These are phyloP conservation scores for Pantherophis alleghaniensis DNA, from an alignment of 2,797 vertebrate species.

Conservation along the genomic window DNA sequence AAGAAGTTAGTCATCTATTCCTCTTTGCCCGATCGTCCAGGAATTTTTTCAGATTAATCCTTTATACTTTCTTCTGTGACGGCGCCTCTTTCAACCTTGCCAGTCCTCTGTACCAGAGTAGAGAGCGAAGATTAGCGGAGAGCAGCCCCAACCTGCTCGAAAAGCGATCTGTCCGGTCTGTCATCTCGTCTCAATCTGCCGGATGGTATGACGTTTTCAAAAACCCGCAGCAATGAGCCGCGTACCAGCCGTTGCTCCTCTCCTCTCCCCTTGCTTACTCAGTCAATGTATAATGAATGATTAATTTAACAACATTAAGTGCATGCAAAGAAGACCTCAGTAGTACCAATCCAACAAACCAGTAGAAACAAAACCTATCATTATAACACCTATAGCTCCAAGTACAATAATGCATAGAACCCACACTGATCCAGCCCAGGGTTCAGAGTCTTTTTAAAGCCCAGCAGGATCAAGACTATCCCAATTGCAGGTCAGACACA, in stretches of 20 bases:
- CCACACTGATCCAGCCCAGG: not conserved
- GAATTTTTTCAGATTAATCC: not conserved
- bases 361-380: not conserved
- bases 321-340: not conserved
- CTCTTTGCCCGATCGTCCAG: not conserved
- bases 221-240: not conserved
- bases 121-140: not conserved
- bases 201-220: too few relatives aligned
- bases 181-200: not conserved
- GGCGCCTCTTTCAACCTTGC: not conserved
- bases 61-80: not conserved
- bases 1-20: not conserved
- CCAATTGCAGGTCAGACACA: not conserved
- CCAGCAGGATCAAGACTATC: not conserved
- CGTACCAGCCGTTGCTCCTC: accelerated
- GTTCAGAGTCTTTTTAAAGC: not conserved
- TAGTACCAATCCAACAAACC: not conserved
- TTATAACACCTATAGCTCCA: not conserved
- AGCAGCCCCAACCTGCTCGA: not conserved
- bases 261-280: not conserved
- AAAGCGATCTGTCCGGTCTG: not conserved
- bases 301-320: not conserved
- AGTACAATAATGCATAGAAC: not conserved
- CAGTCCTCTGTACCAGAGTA: not conserved
- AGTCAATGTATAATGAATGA: not conserved